phyloP scores from a whole-genome alignment of 2,797 vertebrate genomes.

The Balearica regulorum region DNA sequence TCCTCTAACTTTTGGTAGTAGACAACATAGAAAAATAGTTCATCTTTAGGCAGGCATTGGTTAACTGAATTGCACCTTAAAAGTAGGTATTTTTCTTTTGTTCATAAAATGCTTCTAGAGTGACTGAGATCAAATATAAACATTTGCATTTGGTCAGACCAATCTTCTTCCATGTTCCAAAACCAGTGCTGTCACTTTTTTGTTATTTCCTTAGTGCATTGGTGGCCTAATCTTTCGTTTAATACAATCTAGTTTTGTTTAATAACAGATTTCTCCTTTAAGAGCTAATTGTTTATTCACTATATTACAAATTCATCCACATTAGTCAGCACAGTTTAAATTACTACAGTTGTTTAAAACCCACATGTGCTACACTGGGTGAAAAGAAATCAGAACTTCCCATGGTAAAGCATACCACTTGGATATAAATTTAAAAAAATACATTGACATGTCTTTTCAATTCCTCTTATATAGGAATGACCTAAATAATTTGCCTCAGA shows the following conservation, averaged over 20 bases:
- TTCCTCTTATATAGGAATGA: background rate
- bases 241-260: background rate
- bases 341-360: background rate
- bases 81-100: background rate
- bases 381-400: background rate
- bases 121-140: background rate
- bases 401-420: background rate
- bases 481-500: background rate
- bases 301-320: background rate
- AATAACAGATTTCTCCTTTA: background rate
- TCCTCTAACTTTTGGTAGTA: background rate
- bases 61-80: background rate
- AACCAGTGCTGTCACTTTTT: background rate
- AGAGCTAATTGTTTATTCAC: background rate
- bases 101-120: background rate
- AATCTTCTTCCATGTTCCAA: background rate
- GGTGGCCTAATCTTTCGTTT: background rate
- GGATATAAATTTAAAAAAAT: background rate
- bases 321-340: background rate
- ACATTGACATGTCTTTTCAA: background rate
- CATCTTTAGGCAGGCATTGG: background rate
- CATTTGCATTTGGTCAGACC: background rate
- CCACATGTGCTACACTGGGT: no score
- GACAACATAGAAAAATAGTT: background rate
- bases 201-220: background rate